Percentiles rank a stretch among this genome's conserved stretches.
Evolutionary conservation across 2,888 invertebrate genomes (phyloP).

Genomic region (Dryobota labecula): DNA sequence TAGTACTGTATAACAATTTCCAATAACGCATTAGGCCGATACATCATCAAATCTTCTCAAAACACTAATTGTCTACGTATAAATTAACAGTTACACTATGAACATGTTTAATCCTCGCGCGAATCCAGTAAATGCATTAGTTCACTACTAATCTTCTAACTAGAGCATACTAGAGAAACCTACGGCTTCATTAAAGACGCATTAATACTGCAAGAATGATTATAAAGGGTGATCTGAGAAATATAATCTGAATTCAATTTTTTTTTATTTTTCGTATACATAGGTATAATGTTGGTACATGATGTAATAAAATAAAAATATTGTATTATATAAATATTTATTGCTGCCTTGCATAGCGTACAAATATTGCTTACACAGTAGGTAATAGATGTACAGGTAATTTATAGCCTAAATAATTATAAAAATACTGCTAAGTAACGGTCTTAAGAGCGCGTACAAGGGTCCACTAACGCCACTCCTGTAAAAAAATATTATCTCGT

Average conservation of each 20-base stretch:
- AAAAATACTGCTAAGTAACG: too few species aligned
- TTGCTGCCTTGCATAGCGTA: too few species aligned
- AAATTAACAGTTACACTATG: slow-evolving; percentile 7
- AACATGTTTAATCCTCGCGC: slow-evolving; percentile 7
- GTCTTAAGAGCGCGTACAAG: too few species aligned
- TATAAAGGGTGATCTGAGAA: slow-evolving; percentile 25
- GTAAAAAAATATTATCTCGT: too few species aligned
- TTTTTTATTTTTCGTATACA: too few species aligned
- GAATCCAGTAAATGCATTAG: slow-evolving; percentile 52
- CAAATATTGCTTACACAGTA: too few species aligned
- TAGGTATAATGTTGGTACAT: too few species aligned
- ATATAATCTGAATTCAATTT: not conserved
- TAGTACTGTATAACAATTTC: not conserved
- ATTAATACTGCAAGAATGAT: slow-evolving; percentile 36
- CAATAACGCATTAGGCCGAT: not conserved
- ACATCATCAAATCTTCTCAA: not conserved
- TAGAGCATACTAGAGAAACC: slow-evolving; percentile 20
- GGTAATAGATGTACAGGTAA: too few species aligned
- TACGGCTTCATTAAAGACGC: slow-evolving; percentile 53
- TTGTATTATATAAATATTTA: too few species aligned
- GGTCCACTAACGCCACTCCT: too few species aligned
- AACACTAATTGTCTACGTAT: not conserved
- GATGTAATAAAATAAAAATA: too few species aligned
- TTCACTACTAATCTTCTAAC: slow-evolving; percentile 44
- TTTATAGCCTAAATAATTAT: too few species aligned